Evolutionary conservation across 1,140 invertebrate species (phyloP).

Genomic region (Eriocheir sinensis): DNA sequence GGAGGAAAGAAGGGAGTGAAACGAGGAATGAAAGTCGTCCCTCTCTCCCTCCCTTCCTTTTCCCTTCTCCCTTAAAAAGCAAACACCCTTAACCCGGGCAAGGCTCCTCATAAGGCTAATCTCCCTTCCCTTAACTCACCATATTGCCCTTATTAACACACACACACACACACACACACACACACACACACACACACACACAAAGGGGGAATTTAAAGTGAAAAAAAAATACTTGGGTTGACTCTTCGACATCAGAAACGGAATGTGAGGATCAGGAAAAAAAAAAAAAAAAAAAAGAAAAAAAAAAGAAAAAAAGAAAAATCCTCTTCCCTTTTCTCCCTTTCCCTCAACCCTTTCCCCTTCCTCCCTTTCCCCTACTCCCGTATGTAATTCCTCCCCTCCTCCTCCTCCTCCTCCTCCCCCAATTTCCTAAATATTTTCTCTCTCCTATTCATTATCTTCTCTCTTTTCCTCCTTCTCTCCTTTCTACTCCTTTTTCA

Average conservation of each 20-base stretch:
- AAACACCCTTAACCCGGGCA: neutral
- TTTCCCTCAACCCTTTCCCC: neutral
- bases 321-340: too few relatives aligned
- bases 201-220: neutral
- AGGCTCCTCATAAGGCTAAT: neutral
- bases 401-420: too few relatives aligned
- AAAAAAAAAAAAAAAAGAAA: too few relatives aligned
- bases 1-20: neutral
- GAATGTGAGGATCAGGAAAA: too few relatives aligned
- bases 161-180: neutral
- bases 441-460: too few relatives aligned
- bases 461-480: too few relatives aligned
- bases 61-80: neutral
- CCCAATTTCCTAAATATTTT: too few relatives aligned
- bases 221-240: neutral
- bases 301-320: too few relatives aligned
- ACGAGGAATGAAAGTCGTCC: neutral
- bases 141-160: constrained; percentile 5
- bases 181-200: neutral
- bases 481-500: too few relatives aligned
- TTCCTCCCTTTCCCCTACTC: neutral
- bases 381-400: too few relatives aligned
- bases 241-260: neutral
- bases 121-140: neutral
- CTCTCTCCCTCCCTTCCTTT: neutral